Evolutionary conservation across 2,113 vertebrate species (phyloP).

Genomic region (Catharus minimus): DNA sequence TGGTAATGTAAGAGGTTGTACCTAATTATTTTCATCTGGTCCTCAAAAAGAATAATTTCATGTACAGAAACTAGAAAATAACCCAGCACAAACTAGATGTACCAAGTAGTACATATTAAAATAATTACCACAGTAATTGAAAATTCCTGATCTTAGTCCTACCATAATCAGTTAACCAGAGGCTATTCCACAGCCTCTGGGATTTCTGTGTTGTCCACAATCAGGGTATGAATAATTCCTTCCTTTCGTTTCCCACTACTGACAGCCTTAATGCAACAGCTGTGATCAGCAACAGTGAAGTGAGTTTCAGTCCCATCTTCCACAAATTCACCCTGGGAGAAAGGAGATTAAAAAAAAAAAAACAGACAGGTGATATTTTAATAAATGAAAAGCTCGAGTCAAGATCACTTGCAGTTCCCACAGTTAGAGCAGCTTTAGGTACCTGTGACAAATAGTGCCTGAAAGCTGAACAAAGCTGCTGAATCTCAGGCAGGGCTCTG

Average conservation of each 20-base stretch:
- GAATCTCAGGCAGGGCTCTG: not conserved
- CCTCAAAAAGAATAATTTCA: constrained; percentile 40
- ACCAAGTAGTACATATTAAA: constrained; percentile 56
- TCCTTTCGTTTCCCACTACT: constrained; percentile 95
- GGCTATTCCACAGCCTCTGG: constrained; percentile 83
- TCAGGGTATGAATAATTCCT: constrained; percentile 92
- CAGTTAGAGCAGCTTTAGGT: not conserved
- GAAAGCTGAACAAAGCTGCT: not conserved
- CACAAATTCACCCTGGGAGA: constrained; percentile 93
- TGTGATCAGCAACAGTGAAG: constrained; percentile 87
- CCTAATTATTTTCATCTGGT: constrained; percentile 36
- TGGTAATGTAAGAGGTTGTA: constrained; percentile 5
- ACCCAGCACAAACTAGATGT: constrained; percentile 56
- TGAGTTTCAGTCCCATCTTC: constrained; percentile 98
- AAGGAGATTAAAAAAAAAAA: not conserved
- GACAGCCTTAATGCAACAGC: constrained; percentile 95
- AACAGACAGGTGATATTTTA: not conserved
- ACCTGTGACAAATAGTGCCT: not conserved
- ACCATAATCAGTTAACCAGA: constrained; percentile 13
- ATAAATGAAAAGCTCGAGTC: not conserved
- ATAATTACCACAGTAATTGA: constrained; percentile 68
- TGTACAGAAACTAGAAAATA: constrained; percentile 63
- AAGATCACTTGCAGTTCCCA: not conserved
- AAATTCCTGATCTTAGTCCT: constrained; percentile 50
- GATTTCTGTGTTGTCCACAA: constrained; percentile 89